Evolutionary conservation across 2,797 vertebrate species (phyloP).

Genomic region (Sorex maritimensis): DNA sequence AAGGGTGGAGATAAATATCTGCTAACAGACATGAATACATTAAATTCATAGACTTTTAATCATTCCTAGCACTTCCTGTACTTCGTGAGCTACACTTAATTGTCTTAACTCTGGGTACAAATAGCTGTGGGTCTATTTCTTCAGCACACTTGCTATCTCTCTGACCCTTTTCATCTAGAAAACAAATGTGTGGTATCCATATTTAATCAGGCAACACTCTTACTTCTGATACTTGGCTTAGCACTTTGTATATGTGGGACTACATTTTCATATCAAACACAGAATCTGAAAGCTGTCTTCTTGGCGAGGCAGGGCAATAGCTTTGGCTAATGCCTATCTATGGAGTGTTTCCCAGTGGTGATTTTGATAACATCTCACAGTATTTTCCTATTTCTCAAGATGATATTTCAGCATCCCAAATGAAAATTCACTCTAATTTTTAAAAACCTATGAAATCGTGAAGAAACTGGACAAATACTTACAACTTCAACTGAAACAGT

Average conservation of each 20-base stretch:
- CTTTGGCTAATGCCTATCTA: constrained; percentile 32
- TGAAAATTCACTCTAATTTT: constrained; percentile 52
- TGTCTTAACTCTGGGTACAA: constrained; percentile 75
- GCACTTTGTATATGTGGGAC: constrained; percentile 36
- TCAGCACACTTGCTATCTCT: constrained; percentile 31
- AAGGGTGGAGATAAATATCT: constrained; percentile 64
- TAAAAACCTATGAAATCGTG: constrained; percentile 34
- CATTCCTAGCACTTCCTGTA: constrained; percentile 47
- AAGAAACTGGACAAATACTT: not conserved
- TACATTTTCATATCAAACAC: constrained; percentile 68
- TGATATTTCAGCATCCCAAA: constrained; percentile 35
- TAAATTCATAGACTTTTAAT: constrained; percentile 62
- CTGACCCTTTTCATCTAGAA: constrained; percentile 18
- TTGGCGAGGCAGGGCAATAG: not conserved
- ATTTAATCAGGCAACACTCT: constrained; percentile 68
- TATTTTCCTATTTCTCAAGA: constrained; percentile 39
- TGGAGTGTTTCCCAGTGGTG: not conserved
- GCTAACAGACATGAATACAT: constrained; percentile 72
- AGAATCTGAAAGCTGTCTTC: constrained; percentile 47
- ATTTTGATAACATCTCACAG: constrained; percentile 41
- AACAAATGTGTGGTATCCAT: constrained; percentile 65
- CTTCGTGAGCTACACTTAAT: constrained; percentile 67
- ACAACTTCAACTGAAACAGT: constrained; percentile 5
- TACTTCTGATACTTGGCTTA: constrained; percentile 56
- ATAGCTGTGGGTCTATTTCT: constrained; percentile 64